Base-by-base conservation (phyloP, 23 tunicate species). In the Ciona savignyi region DNA sequence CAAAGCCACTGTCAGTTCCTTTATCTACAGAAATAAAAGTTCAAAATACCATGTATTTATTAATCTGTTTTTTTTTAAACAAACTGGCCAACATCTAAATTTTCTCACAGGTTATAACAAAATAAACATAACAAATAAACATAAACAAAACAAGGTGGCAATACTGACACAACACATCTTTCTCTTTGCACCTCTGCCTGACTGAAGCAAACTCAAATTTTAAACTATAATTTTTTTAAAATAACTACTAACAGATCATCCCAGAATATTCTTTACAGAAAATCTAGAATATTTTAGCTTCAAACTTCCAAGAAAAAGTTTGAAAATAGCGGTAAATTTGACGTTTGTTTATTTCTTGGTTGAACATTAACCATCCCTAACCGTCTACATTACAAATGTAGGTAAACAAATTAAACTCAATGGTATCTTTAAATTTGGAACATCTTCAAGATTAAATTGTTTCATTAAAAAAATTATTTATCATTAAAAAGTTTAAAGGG, bases 1-100 rank as follows among this genome's bases (percentile, higher is more conserved):
- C 88, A 72, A 87, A 87, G 3, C 96, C 96, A 69, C 96, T 89
- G 81, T 89, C 96, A 21, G 83, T 86, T n/a, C 82, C 96, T 70
- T 60, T 63, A 1, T 82, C 83, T 71, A 33, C 3, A 34, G 25
- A n/a, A 4, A 9, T n/a, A 63, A 49, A 49, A 25, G 23, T 25
- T 65, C 20, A 65, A 19, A 65, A 23, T 15, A 23, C 11, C n/a
- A 23, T 15, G 11, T 23, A 65, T 65, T n/a, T n/a, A n/a, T n/a
- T n/a, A n/a, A n/a, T n/a, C n/a, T n/a, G n/a, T n/a, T 19, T 51
- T 15, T 65, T 19, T 25, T n/a, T 65, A n/a, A 11, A n/a, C 70
- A 65, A 19, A n/a, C 27, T 19, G 20, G 11, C 23, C 23, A 49
- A 49, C 61, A 49, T 15, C 15, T 15, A 49, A 49, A 49, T 15